Percentiles rank a stretch among this genome's conserved stretches.
Evolutionary conservation across 1,140 invertebrate genomes (phyloP).

Genomic region (Eumeta japonica): DNA sequence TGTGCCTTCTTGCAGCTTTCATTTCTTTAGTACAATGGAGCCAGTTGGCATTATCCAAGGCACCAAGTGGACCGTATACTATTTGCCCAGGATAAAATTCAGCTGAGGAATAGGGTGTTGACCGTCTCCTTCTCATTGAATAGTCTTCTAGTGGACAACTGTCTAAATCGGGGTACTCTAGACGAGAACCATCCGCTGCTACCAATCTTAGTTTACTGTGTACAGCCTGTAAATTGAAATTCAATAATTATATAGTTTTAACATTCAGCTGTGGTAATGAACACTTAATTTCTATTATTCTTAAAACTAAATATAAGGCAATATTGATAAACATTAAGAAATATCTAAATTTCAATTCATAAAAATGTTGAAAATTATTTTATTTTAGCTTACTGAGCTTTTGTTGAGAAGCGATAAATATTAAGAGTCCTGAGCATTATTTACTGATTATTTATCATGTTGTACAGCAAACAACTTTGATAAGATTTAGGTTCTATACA

Average conservation of each 20-base stretch:
- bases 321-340: no score
- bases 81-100: constrained; percentile 78
- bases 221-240: constrained; percentile 56
- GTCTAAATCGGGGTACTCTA: constrained; percentile 67
- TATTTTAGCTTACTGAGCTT: no score
- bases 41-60: constrained; percentile 76
- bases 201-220: constrained; percentile 66
- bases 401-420: no score
- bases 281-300: no score
- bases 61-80: constrained; percentile 68
- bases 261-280: neutral
- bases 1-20: constrained; percentile 65
- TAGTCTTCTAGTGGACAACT: constrained; percentile 63
- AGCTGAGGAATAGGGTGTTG: constrained; percentile 44
- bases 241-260: no score
- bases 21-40: constrained; percentile 73
- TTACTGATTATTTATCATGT: no score
- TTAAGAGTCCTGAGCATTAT: no score
- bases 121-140: constrained; percentile 44
- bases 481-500: no score
- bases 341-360: no score
- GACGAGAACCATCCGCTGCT: constrained; percentile 64
- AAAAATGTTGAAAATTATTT: no score
- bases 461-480: no score
- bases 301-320: no score